phyloP scores from a whole-genome alignment of 1,140 invertebrate species.

The Chymomyza costata region DNA sequence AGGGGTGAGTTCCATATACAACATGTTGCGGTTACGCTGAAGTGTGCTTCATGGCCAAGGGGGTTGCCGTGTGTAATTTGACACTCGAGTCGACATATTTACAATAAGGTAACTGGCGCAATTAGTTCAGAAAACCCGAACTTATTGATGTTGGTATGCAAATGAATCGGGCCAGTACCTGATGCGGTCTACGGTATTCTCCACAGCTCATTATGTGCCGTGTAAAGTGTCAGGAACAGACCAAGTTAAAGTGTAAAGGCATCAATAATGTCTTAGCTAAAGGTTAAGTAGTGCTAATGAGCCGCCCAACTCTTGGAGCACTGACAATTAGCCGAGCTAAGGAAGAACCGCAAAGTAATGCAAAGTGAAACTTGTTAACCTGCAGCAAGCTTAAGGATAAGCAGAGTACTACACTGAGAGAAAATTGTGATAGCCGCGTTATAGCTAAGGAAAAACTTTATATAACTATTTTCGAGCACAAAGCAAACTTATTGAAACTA shows the following conservation, averaged over 20 bases:
- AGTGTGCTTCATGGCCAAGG: neutral
- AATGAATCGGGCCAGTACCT: no score
- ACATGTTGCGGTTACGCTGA: slow-evolving; percentile 14
- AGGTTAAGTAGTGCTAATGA: slow-evolving; percentile 52
- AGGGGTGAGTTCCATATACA: slow-evolving; percentile 22
- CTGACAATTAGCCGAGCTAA: slow-evolving; percentile 44
- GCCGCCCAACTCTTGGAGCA: slow-evolving; percentile 14
- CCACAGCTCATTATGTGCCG: slow-evolving; percentile 33
- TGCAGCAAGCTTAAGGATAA: neutral
- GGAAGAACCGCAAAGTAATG: slow-evolving; percentile 34
- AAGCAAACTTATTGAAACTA: no score
- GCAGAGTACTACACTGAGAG: no score
- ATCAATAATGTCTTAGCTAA: slow-evolving; percentile 27
- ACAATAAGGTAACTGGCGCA: slow-evolving; percentile 36
- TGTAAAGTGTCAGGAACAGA: slow-evolving; percentile 52
- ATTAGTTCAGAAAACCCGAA: slow-evolving; percentile 41
- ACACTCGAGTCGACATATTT: slow-evolving; percentile 38
- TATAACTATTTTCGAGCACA: no score
- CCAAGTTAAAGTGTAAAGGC: neutral
- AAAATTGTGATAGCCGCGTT: no score
- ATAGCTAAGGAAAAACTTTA: no score
- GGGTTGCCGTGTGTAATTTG: slow-evolving; percentile 47
- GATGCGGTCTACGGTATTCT: no score
- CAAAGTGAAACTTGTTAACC: slow-evolving; percentile 48
- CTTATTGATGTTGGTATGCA: slow-evolving; percentile 34